A percentile compares a stretch with the other conserved stretches of the same genome.
Conservation (phyloP, 1,140 invertebrate species). For the Alviniconcha marisindica region DNA sequence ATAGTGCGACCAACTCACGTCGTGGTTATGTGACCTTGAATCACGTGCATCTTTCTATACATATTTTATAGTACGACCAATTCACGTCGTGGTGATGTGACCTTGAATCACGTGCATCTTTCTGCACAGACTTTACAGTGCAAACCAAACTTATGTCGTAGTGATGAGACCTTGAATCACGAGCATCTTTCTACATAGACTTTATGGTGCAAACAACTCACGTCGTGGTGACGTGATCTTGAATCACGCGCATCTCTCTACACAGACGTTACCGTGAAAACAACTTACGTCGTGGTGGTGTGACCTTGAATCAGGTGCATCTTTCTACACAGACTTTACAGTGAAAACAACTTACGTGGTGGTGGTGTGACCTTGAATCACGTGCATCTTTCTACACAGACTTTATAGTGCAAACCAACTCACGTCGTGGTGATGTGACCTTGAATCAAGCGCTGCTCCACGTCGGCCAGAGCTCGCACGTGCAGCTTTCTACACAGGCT, state of each 20-base stretch:
- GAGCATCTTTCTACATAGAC: too few species aligned
- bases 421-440: constrained; percentile 80
- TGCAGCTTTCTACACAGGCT: not conserved
- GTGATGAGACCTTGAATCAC: constrained; percentile 60
- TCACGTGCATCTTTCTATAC: too few species aligned
- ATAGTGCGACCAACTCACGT: too few species aligned
- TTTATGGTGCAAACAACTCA: too few species aligned
- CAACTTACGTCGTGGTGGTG: not conserved
- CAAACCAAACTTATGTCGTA: not conserved
- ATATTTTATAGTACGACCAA: too few species aligned
- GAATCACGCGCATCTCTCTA: not conserved
- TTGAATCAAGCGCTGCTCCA: constrained; percentile 68
- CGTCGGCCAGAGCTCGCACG: not conserved
- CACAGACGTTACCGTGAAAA: not conserved
- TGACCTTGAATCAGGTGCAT: constrained; percentile 58
- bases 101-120: not conserved
- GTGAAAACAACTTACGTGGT: not conserved
- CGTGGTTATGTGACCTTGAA: constrained; percentile 55
- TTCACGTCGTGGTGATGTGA: constrained; percentile 80
- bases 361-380: constrained; percentile 59
- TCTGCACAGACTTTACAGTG: not conserved
- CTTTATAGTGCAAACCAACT: too few species aligned
- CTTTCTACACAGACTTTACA: not conserved
- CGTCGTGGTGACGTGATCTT: constrained; percentile 79
- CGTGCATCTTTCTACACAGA: too few species aligned